phyloP scores from a whole-genome alignment of 2,888 invertebrate species.

The Xestia ashworthii region DNA sequence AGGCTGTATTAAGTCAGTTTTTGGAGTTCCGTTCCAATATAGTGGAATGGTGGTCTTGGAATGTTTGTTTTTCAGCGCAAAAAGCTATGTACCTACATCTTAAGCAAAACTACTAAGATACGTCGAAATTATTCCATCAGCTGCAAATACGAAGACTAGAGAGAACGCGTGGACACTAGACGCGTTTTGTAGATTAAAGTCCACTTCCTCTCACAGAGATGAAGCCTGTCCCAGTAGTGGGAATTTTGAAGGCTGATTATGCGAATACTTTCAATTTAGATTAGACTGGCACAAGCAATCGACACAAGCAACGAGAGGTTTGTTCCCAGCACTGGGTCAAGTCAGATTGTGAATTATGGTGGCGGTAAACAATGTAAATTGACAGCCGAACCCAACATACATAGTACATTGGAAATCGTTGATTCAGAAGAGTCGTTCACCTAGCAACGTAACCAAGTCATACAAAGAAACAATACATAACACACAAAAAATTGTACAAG shows the following conservation, averaged over 20 bases:
- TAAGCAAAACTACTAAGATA: not conserved
- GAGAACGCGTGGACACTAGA: not conserved
- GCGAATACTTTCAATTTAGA: not conserved
- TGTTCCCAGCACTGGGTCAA: not conserved
- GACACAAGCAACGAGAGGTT: not conserved
- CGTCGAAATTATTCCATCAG: not conserved
- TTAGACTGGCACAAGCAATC: not conserved
- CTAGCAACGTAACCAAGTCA: constrained; percentile 28
- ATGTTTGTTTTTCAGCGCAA: constrained; percentile 8
- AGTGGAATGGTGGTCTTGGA: not conserved
- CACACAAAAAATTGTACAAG: constrained; percentile 29
- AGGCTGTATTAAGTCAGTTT: constrained; percentile 20
- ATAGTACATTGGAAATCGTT: not conserved
- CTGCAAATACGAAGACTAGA: not conserved
- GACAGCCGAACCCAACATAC: not conserved
- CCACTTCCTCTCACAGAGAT: not conserved
- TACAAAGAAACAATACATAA: constrained; percentile 33
- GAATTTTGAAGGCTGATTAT: not conserved
- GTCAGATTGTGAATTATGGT: too few species aligned
- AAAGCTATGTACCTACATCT: not conserved
- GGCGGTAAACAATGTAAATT: constrained; percentile 3
- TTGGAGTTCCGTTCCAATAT: constrained; percentile 31
- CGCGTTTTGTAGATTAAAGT: not conserved
- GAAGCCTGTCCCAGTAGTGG: not conserved
- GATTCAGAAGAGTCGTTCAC: constrained; percentile 6